Evolutionary conservation across 2,113 vertebrate species (phyloP).

Genomic region (Plectropomus leopardus): DNA sequence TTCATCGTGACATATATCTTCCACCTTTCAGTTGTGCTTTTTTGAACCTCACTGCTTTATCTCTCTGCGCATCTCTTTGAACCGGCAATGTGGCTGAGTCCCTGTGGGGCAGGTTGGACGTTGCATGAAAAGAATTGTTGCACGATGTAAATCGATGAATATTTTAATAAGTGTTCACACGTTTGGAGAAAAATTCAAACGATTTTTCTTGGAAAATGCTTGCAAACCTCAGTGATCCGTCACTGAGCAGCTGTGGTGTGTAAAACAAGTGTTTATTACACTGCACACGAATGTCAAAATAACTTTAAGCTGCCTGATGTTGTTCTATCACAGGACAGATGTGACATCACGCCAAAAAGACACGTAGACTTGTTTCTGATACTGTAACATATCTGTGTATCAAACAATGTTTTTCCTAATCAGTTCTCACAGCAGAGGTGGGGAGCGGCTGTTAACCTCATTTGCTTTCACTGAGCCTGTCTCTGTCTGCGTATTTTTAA

Average conservation of each 20-base stretch:
- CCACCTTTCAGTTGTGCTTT: background rate
- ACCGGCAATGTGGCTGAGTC: background rate
- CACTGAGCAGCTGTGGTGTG: background rate
- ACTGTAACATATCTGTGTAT: background rate
- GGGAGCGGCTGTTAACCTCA: conserved; percentile 25
- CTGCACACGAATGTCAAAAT: background rate
- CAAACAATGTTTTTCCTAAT: background rate
- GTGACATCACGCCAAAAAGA: background rate
- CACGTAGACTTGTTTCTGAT: background rate
- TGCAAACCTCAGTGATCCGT: background rate
- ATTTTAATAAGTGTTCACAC: conserved; percentile 25
- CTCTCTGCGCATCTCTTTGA: background rate
- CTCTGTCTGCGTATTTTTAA: conserved; percentile 31
- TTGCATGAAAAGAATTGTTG: conserved; percentile 11
- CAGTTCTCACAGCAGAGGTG: background rate
- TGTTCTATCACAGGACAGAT: background rate
- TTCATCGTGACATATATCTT: conserved; percentile 20
- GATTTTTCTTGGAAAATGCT: background rate
- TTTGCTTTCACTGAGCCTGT: conserved; percentile 29
- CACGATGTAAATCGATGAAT: conserved; percentile 4
- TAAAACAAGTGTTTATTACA: background rate
- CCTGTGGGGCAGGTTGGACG: conserved; percentile 5
- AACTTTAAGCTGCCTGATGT: background rate
- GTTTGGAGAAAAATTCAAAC: conserved; percentile 29
- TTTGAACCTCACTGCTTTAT: conserved; percentile 1